Percentiles rank a stretch among this genome's conserved stretches.
phyloP scores from a whole-genome alignment of 2,113 vertebrate species.

The Bagarius yarrelli region DNA sequence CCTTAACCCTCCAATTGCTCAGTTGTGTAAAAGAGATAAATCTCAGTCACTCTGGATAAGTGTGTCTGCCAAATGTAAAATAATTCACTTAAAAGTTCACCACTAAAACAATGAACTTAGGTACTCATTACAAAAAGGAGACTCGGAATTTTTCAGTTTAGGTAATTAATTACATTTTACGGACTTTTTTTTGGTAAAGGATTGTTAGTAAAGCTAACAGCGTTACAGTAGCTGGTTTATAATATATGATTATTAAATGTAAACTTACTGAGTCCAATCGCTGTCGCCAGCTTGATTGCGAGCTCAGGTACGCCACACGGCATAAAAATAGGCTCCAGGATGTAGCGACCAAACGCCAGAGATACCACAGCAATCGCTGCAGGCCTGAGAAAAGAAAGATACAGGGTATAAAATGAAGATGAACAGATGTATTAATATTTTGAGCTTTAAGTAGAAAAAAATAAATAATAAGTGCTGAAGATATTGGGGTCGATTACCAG shows the following conservation, averaged over 20 bases:
- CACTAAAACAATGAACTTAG: too few species aligned
- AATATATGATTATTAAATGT: not conserved
- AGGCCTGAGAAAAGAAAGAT: slow-evolving; percentile 71
- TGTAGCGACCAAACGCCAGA: slow-evolving; percentile 91
- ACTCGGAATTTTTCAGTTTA: too few species aligned
- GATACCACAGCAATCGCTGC: slow-evolving; percentile 89
- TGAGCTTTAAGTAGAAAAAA: not conserved
- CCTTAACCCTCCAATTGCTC: too few species aligned
- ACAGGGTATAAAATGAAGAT: too few species aligned
- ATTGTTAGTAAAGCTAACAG: not conserved
- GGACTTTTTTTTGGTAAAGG: too few species aligned
- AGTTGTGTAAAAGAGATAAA: too few species aligned
- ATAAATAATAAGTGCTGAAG: not conserved
- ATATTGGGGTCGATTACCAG: not conserved
- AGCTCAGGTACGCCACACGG: slow-evolving; percentile 85
- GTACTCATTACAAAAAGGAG: too few species aligned
- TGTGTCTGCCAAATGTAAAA: too few species aligned
- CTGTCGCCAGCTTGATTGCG: slow-evolving; percentile 86
- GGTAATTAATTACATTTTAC: too few species aligned
- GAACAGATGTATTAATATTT: not conserved
- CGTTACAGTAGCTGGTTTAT: not conserved
- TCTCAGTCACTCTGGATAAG: too few species aligned
- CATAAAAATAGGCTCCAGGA: slow-evolving; percentile 94
- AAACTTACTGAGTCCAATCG: slow-evolving; percentile 84
- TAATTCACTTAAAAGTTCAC: too few species aligned